Evolutionary conservation across 35 echinoderm and acorn worm species (phyloP), one percentile per base, ranked within the genome.

Genomic region (Hemicentrotus pulcherrimus): DNA sequence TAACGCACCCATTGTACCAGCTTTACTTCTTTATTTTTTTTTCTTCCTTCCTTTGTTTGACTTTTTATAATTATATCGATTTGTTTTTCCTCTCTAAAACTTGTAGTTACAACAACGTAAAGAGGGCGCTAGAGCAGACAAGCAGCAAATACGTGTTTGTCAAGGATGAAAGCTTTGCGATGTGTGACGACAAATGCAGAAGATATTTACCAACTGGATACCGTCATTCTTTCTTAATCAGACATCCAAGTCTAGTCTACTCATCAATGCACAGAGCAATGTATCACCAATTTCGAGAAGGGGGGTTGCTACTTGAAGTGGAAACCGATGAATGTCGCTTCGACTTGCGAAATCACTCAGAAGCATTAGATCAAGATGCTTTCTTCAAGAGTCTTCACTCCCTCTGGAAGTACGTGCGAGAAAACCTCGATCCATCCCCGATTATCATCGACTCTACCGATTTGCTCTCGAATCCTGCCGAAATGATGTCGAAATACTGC

Each of bases 111-210:
- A 22, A 78, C 28, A 78, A 28, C 65, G 24, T 78, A n/a, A 15
- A 90, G 88, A 90, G 24, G 19, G 88, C 12, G 12, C 32, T 90
- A 6, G 88, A 90, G 88, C 12, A 19, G 15, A 18, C 88, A 5
- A 90, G 31, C 32, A 90, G 88, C 32, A 90, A 90, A 41, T 90
- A 90, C 24, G 32, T 90, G 9, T 90, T 90, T 24, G 88, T 41
- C n/a, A 90, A 90, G 19, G 31, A 90, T 5, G 88, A 41, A 41
- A 35, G 15, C 6, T 18, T 47, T 32, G 32, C 88, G 4, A 35
- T 90, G 31, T 6, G 12, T 6, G 46, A 33, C 19, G 32, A 90
- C 18, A 24, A 33, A 13, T 33, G 2, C 16, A 32, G 88, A 22
- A 32, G 32, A 9, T 90, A 90, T 41, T 18, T 90, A 41, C 88